Base-by-base conservation (phyloP, 2,113 vertebrate species). In the Ictidomys tridecemlineatus region DNA sequence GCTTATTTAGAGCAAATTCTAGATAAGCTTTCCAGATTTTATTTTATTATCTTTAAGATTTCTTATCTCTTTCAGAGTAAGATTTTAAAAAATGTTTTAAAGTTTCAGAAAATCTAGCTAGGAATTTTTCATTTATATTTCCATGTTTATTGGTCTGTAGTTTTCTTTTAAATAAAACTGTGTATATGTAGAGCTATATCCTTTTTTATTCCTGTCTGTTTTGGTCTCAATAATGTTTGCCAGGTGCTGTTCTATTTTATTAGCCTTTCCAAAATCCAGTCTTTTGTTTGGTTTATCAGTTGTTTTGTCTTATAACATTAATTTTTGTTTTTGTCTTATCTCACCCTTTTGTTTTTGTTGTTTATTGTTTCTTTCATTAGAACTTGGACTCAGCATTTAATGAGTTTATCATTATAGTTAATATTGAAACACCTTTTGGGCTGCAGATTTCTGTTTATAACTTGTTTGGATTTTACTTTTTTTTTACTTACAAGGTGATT, bases 11-110 rank as follows among this genome's bases (percentile, higher is more conserved):
- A 93, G 61, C 53, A 89, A 56, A 32, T 51, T 89, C 80, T 80
- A 89, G 16, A 14, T 82, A 72, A 58, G 11, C 28, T 86, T 92
- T 95, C 13, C 42, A 83, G 77, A 90, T 83, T 92, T 89, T 95
- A 24, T 32, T 56, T 69, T 65, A 20, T 65, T 80, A 34, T 88
- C 20, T 77, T 82, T 77, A 53, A 69, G 14, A 48, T 39, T 90
- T 79, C 82, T 11, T 85, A 4, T 24, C 7, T 95, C 63, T 93
- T 83, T 3, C 3, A 70, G 61, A 56, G 37, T 77, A 37, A 78
- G 22, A 24, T 61, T 91, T 87, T 51, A 16, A 16, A 53, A 53
- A 53, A 53, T 53, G 14, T 39, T 80, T 70, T 67, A 37, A 77
- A 87, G 13, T 77, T 82, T 2, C 26, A 45, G n/a, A 56, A 89